Evolutionary conservation across 2,888 invertebrate genomes (phyloP).

Genomic region (Pseudococcus longispinus): DNA sequence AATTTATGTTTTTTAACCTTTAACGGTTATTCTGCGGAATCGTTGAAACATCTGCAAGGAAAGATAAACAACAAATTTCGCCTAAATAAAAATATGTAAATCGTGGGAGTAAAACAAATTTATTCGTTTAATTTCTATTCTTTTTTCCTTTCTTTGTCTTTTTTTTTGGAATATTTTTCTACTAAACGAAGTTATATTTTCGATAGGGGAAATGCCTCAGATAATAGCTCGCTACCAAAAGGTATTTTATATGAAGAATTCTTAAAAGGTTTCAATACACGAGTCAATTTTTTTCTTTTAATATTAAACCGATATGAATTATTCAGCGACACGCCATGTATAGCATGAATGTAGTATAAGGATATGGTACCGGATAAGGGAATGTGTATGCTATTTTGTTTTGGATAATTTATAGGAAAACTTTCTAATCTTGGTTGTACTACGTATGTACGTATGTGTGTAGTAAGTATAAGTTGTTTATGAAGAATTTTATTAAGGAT

Average conservation of each 20-base stretch:
- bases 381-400: not conserved
- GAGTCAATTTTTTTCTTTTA: conserved; percentile 46
- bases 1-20: not conserved
- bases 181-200: not conserved
- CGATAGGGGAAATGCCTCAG: not conserved
- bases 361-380: not conserved
- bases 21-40: no score
- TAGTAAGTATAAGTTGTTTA: not conserved
- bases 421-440: conserved; percentile 26
- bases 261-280: conserved; percentile 39
- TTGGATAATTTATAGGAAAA: conserved; percentile 37
- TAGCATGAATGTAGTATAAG: not conserved
- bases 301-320: conserved; percentile 50
- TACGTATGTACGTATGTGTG: not conserved
- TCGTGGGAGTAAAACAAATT: not conserved
- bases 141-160: not conserved
- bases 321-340: conserved; percentile 40
- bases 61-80: not conserved
- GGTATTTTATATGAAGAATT: conserved; percentile 39
- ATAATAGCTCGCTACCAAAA: conserved; percentile 39
- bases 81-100: not conserved
- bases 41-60: not conserved
- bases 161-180: not conserved
- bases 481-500: conserved; percentile 21
- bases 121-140: conserved; percentile 9